Base-by-base conservation (phyloP, 2,888 invertebrate species). In the Fragum fragum region DNA sequence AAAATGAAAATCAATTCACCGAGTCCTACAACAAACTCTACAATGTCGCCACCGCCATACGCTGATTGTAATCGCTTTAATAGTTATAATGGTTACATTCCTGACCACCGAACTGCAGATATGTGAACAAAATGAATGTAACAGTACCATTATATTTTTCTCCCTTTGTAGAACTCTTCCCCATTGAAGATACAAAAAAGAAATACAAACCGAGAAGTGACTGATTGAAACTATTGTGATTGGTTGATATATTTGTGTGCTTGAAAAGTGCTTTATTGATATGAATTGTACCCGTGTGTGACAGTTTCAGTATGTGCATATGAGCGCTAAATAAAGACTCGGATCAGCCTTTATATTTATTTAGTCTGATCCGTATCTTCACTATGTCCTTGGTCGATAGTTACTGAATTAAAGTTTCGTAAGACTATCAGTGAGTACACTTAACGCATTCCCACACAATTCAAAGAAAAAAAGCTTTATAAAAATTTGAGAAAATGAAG, bases 91-190 rank as follows among this genome's bases (percentile, higher is more conserved):
- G 88, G 85, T 59, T 91, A 91, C 90, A 90, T 90, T 90, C 90
- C 91, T 70, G 90, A 92, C 32, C 89, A 88, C 73, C 87, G 91
- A 85, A 91, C 91, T 59, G 89, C 90, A 70, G 90, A 91, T 73
- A 86, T 86, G 39, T 66, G 66, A 32, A 23, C 14, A 11, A 63
- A 36, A 39, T 2, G 23, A 42, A 18, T 18, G 42, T 42, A 23
- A 42, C 21, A 28, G 32, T 32, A 42, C 1, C 36, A n/a, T n/a
- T 42, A n/a, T 66, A 47, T 2, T 47, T 47, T 18, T 47, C 47
- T 47, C 47, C 47, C 47, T 47, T 47, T n/a, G n/a, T 47, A 36
- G 32, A 61, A 29, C 42, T 66, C 66, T 66, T 66, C 42, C 32
- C 11, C 11, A 18, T 14, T 36, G 66, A 42, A 66, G 42, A 23